Base-by-base conservation (phyloP, 2,888 invertebrate genomes). In the Adelphocoris suturalis region DNA sequence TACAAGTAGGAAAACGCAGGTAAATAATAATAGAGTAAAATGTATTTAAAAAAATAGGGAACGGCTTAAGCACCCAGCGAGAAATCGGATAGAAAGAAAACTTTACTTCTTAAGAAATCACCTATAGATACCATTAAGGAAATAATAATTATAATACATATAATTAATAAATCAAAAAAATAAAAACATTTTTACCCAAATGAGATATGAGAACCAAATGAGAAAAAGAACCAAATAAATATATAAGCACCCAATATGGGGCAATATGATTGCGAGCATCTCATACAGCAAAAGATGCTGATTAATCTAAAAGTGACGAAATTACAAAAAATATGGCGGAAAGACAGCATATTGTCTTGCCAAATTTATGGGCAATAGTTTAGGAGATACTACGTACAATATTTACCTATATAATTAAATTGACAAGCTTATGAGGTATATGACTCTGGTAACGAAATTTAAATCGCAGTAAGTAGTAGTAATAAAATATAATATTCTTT, bases 171-270 rank as follows among this genome's bases (percentile, higher is more conserved):
- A 61, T 4, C n/a, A 61, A 61, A 16, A n/a, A 19, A 61, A n/a
- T n/a, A n/a, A n/a, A n/a, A n/a, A n/a, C n/a, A n/a, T n/a, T n/a
- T n/a, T n/a, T n/a, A n/a, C n/a, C n/a, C n/a, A n/a, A n/a, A n/a
- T n/a, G n/a, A n/a, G n/a, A n/a, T n/a, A n/a, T n/a, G n/a, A n/a
- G n/a, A n/a, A n/a, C n/a, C n/a, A n/a, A n/a, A n/a, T n/a, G n/a
- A n/a, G n/a, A n/a, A n/a, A n/a, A n/a, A n/a, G n/a, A n/a, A n/a
- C n/a, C n/a, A 16, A 0, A n/a, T 5, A 68, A 23, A 68, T 23
- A 68, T 23, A 68, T 68, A 68, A 68, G 68, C 68, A 68, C 68
- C 68, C 68, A 68, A 68, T 68, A 23, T 68, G 68, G 68, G 68
- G 68, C 23, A 68, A 68, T 68, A 23, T 19, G 23, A 23, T 68